Base-by-base conservation (phyloP, 2,797 vertebrate genomes). In the Poliocrania exsul region DNA sequence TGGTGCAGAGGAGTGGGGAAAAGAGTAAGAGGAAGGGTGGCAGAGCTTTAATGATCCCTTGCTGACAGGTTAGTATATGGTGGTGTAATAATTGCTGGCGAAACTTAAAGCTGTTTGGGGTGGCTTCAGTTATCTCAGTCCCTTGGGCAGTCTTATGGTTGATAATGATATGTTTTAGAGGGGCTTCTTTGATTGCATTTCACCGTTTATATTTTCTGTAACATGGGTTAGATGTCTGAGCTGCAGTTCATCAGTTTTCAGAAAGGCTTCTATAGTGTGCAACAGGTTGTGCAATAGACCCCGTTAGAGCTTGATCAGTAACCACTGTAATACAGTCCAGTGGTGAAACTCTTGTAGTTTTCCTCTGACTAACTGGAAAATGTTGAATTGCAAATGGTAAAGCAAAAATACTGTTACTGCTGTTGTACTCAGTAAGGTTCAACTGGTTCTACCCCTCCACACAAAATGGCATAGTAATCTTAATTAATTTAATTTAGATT, bases 181-280 rank as follows among this genome's bases (percentile, higher is more conserved):
- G 10, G 13, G 5, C 2, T 62, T 28, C 3, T 46, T 58, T 71
- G 16, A 11, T 56, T 31, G 5, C 37, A 28, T 74, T 75, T 61
- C 7, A 13, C 17, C 62, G 6, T 19, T 78, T 53, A 2, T 46
- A 31, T 70, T 70, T 90, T 79, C 28, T 25, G 13, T 21, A n/a
- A 11, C 1, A 0, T 6, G 4, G 13, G 5, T 44, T 53, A 2
- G 13, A 2, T 19, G 4, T 21, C 35, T 58, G 31, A 84, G 18
- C 38, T 49, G 23, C 35, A 44, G 31, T 21, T 74, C 29, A 9
- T 7, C 20, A 4, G 5, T 12, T 57, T 49, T 46, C 46, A 71
- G 73, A 47, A 75, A 33, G 20, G 17, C 4, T 80, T 20, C 40
- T 35, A 0, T 3, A 28, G 15, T 18, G 8, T 29, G 11, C 15